These are phyloP conservation scores for Macquaria australasica DNA, from an alignment of 2,113 vertebrate genomes.

Conservation along the genomic window DNA sequence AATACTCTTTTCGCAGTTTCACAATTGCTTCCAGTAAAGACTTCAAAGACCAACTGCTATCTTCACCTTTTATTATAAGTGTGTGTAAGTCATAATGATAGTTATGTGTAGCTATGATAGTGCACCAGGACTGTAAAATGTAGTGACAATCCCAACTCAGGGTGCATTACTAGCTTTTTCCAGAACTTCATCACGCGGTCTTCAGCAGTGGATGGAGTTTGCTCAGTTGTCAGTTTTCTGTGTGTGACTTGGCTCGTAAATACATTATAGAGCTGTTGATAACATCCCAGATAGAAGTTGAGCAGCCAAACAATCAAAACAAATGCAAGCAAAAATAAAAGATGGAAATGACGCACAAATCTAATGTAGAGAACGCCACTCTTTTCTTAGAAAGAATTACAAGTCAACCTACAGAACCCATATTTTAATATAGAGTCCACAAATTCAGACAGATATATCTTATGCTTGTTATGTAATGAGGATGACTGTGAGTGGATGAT, in stretches of 20 bases:
- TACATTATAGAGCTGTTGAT: neutral
- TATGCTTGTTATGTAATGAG: conserved; percentile 49
- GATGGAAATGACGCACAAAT: neutral
- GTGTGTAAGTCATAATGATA: neutral
- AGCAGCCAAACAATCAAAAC: conserved; percentile 2
- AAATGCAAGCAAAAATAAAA: neutral
- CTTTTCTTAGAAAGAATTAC: neutral
- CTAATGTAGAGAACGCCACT: neutral
- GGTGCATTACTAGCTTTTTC: neutral
- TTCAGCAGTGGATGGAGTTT: neutral
- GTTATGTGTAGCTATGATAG: too few species aligned
- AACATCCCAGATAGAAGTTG: neutral
- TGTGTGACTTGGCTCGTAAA: neutral
- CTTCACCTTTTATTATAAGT: neutral
- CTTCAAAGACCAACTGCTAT: neutral
- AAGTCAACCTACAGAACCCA: neutral
- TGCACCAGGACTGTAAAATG: neutral
- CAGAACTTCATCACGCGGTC: neutral
- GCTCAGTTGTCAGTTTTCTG: neutral
- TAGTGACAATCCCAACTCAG: neutral
- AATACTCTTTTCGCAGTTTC: neutral
- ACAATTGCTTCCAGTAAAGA: neutral
- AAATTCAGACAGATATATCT: conserved; percentile 17
- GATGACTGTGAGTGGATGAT: conserved; percentile 41
- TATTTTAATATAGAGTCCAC: neutral